phyloP scores from a whole-genome alignment of 2,888 invertebrate species.

The Scrobipalpa costella region DNA sequence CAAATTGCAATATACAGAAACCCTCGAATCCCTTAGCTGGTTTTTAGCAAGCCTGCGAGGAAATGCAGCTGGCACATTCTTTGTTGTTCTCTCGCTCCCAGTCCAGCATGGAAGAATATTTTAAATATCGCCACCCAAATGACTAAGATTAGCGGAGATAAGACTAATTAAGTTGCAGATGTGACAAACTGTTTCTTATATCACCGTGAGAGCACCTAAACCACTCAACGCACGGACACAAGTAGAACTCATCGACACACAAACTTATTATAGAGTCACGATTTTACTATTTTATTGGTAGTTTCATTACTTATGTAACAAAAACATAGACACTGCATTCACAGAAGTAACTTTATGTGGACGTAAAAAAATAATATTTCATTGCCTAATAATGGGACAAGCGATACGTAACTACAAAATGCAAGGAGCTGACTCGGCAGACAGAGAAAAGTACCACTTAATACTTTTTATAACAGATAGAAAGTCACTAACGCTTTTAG shows the following conservation, averaged over 20 bases:
- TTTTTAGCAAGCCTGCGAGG: too few relatives aligned
- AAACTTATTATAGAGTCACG: slow-evolving; percentile 66
- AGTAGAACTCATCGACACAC: slow-evolving; percentile 54
- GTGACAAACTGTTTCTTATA: too few relatives aligned
- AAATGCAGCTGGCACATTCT: too few relatives aligned
- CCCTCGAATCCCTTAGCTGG: too few relatives aligned
- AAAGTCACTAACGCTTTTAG: background rate
- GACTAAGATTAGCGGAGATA: too few relatives aligned
- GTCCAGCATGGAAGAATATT: too few relatives aligned
- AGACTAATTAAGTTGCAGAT: background rate
- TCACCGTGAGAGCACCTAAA: background rate
- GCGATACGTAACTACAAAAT: slow-evolving; percentile 50
- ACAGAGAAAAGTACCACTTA: background rate
- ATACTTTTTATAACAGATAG: background rate
- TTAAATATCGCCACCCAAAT: background rate
- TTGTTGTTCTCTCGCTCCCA: too few relatives aligned
- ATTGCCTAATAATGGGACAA: slow-evolving; percentile 59
- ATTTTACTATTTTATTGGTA: slow-evolving; percentile 36
- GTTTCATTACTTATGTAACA: slow-evolving; percentile 48
- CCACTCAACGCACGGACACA: slow-evolving; percentile 20
- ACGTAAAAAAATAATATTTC: slow-evolving; percentile 63
- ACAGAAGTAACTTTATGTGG: slow-evolving; percentile 57
- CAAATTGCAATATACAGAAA: too few relatives aligned
- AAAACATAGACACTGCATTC: slow-evolving; percentile 57
- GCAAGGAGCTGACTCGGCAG: background rate